Conservation (phyloP, 2,113 vertebrate species). For the Polypterus senegalus region DNA sequence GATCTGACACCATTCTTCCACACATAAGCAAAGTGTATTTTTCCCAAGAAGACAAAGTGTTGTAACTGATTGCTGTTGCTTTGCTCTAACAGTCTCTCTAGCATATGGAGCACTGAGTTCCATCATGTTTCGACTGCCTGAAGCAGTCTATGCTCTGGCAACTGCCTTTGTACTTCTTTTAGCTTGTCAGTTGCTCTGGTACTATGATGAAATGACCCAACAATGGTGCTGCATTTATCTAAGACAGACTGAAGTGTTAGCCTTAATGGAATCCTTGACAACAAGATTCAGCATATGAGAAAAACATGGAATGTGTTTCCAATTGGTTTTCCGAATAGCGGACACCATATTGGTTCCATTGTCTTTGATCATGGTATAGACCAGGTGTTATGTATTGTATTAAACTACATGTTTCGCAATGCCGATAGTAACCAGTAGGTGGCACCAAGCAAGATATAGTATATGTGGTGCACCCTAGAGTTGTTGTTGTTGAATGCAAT, state of each 20-base stretch:
- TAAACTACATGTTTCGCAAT: no score
- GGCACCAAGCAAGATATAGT: no score
- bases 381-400: no score
- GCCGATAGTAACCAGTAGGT: no score
- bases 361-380: not conserved
- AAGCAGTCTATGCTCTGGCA: constrained; percentile 1
- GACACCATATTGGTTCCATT: constrained; percentile 7
- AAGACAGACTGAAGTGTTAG: not conserved
- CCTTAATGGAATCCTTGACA: constrained; percentile 7
- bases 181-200: no score
- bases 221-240: not conserved
- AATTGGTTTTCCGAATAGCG: not conserved
- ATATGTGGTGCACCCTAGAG: no score
- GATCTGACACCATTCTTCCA: not conserved
- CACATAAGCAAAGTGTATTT: not conserved
- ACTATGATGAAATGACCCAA: not conserved
- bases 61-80: not conserved
- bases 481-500: no score
- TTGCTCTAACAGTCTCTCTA: constrained; percentile 1
- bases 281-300: not conserved
- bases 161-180: not conserved
- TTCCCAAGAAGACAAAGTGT: constrained; percentile 6
- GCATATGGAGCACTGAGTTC: constrained; percentile 4
- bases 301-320: not conserved
- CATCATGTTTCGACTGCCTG: not conserved